Percentiles rank a stretch among this genome's conserved stretches.
These are phyloP conservation scores for Tubulanus polymorphus DNA, from an alignment of 2,888 invertebrate genomes.

Conservation along the genomic window DNA sequence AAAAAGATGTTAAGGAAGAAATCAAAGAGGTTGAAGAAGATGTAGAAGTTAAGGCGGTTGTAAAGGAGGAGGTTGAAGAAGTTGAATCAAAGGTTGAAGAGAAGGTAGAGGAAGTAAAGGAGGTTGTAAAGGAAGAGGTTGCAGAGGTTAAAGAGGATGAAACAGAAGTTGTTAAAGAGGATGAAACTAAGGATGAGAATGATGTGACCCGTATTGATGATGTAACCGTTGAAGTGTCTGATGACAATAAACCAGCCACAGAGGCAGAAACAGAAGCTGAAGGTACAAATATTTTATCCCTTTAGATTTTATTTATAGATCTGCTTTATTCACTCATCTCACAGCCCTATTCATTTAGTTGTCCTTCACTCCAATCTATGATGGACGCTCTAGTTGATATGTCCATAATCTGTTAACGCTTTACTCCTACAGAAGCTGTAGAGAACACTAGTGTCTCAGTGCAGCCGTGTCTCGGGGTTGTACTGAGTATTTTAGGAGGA, in stretches of 20 bases:
- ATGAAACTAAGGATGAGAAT: constrained; percentile 9
- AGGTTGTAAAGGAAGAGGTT: constrained; percentile 4
- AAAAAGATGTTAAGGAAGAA: constrained; percentile 11
- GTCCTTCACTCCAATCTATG: too few species aligned
- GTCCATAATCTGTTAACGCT: too few species aligned
- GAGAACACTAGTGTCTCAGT: too few species aligned
- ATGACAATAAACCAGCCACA: not conserved
- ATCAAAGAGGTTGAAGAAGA: constrained; percentile 15
- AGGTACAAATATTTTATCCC: not conserved
- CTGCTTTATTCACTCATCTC: too few species aligned
- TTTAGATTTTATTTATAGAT: too few species aligned
- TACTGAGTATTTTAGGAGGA: too few species aligned
- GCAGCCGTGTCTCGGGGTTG: too few species aligned
- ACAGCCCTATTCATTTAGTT: too few species aligned
- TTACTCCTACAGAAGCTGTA: too few species aligned
- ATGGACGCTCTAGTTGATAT: too few species aligned
- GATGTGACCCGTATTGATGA: constrained; percentile 6
- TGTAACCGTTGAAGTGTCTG: not conserved
- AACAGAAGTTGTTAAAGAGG: constrained; percentile 3
- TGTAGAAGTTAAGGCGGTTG: constrained; percentile 7
- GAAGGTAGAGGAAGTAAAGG: not conserved
- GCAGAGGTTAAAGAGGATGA: constrained; percentile 6
- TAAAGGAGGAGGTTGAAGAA: constrained; percentile 9
- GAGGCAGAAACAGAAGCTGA: not conserved
- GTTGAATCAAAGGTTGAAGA: constrained; percentile 2